phyloP scores from a whole-genome alignment of 1,140 invertebrate species.

The Carcinoscorpius rotundicauda region DNA sequence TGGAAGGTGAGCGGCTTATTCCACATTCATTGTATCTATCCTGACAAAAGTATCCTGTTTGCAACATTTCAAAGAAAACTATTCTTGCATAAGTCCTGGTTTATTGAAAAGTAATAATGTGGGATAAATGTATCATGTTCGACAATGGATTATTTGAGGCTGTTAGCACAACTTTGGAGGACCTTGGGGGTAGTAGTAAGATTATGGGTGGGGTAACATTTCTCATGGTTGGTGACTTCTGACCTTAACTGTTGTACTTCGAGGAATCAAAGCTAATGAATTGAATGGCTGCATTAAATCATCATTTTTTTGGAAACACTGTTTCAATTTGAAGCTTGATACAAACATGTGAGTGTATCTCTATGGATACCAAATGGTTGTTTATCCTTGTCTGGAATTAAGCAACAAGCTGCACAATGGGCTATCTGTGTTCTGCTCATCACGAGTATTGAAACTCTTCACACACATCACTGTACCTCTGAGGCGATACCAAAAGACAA shows the following conservation, averaged over 20 bases:
- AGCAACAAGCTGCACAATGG: too few species aligned
- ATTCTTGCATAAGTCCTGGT: slow-evolving; percentile 25
- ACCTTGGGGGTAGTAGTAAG: too few species aligned
- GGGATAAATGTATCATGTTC: slow-evolving; percentile 34
- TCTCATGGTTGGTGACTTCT: slow-evolving; percentile 35
- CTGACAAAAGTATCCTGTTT: too few species aligned
- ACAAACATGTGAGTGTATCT: slow-evolving; percentile 22
- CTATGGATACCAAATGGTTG: too few species aligned
- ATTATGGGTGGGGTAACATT: too few species aligned
- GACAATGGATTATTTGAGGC: too few species aligned
- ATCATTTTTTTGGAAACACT: slow-evolving; percentile 27
- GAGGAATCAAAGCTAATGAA: slow-evolving; percentile 35
- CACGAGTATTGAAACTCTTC: too few species aligned
- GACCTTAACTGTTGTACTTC: slow-evolving; percentile 36
- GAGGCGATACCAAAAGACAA: too few species aligned
- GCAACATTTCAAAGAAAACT: slow-evolving; percentile 23
- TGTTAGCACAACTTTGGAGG: too few species aligned
- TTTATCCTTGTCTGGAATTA: too few species aligned
- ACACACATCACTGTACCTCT: too few species aligned
- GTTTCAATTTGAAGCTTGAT: slow-evolving; percentile 17
- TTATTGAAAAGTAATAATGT: slow-evolving; percentile 29
- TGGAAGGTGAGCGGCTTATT: slow-evolving; percentile 19
- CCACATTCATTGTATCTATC: slow-evolving; percentile 18
- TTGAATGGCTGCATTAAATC: slow-evolving; percentile 31
- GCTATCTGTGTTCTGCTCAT: too few species aligned